phyloP scores from a whole-genome alignment of 2,113 vertebrate genomes.

The Stictonetta naevosa region DNA sequence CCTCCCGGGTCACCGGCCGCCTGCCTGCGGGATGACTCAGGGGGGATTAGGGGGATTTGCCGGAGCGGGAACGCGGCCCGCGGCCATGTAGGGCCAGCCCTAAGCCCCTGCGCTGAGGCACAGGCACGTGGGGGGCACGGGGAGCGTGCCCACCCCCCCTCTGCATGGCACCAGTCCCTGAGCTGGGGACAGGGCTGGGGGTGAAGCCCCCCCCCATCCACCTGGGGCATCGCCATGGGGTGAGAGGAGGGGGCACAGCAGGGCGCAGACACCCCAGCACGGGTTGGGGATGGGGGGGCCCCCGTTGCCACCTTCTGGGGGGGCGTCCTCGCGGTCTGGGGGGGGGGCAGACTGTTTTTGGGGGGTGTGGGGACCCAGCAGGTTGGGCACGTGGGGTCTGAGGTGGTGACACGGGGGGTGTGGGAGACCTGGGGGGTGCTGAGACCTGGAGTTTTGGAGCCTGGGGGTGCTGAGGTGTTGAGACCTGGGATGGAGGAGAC shows the following conservation, averaged over 20 bases:
- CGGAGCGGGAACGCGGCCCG: neutral
- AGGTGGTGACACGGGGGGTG: neutral
- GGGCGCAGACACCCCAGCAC: too few species aligned
- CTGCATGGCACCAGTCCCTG: neutral
- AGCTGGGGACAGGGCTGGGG: neutral
- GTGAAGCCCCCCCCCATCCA: neutral
- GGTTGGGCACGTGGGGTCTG: neutral
- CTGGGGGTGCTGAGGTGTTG: neutral
- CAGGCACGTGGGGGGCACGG: neutral
- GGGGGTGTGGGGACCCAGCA: neutral
- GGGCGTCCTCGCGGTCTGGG: fast-evolving
- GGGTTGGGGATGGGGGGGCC: neutral
- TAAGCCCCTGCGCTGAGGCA: neutral
- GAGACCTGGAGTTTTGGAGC: neutral
- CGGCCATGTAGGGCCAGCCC: neutral
- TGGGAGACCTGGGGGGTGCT: neutral
- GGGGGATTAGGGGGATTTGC: constrained; percentile 65
- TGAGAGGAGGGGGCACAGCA: neutral
- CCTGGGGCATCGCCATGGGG: neutral
- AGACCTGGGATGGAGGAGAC: neutral
- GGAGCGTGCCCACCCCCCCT: fast-evolving
- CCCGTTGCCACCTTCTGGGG: neutral
- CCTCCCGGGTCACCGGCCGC: constrained; percentile 33
- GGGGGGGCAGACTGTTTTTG: fast-evolving
- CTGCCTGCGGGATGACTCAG: constrained; percentile 55